Evolutionary conservation across 2,888 invertebrate genomes (phyloP), one percentile per base, ranked within the genome.

Genomic region (Drosophila antonietae): DNA sequence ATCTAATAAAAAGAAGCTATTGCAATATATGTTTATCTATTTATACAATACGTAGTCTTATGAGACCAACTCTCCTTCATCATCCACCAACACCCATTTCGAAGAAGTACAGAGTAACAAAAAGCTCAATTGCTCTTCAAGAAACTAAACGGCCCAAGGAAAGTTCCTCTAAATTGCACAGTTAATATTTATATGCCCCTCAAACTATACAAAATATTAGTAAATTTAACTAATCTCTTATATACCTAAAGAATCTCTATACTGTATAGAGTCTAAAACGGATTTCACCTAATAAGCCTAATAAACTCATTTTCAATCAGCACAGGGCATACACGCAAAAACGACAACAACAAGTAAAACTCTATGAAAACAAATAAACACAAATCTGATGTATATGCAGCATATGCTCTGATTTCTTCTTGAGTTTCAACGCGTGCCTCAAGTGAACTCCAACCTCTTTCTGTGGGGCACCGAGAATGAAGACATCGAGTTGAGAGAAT

Each of bases 361-460:
- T 18, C 44, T 15, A 37, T 43, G 52, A 70, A 66, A 78, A 71
- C 68, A 80, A 80, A 79, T 66, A 69, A 67, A 61, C 47, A 74
- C 47, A 53, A 68, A 71, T 63, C 70, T 63, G 52, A 65, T 78
- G 23, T 3, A 35, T 56, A 65, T 55, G 70, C 71, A 66, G 62
- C 81, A 80, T 68, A 83, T 83, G 85, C 80, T 74, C 75, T 65
- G 85, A 86, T 86, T 86, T 73, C n/a, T 44, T 37, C 37, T 23
- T 47, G 37, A 47, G 60, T 15, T n/a, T 43, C 52, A 65, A 73
- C 78, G 79, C 78, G 79, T 75, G 79, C 75, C 68, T 56, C 33
- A 63, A 70, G 44, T 52, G 69, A 76, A 65, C 78, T 57, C 33
- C 57, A 57, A 44, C 74, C 78, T 69, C 14, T 78, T 70, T 33